Conservation (phyloP, 1,140 invertebrate species). For the Hypothenemus hampei region DNA sequence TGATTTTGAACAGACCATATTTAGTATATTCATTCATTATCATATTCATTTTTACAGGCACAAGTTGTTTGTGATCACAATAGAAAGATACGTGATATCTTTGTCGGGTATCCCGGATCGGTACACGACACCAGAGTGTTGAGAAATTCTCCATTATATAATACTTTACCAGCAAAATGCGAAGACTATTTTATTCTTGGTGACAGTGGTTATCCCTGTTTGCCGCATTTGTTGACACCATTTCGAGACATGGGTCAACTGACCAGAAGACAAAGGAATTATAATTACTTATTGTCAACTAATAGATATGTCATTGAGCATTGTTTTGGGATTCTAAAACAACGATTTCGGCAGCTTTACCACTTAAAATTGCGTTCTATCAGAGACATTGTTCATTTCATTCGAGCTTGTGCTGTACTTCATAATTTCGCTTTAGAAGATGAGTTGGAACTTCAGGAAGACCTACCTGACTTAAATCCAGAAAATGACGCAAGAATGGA, state of each 20-base stretch:
- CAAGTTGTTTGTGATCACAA: conserved; percentile 30
- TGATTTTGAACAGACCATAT: not conserved
- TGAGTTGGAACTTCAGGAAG: conserved; percentile 4
- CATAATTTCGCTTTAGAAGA: conserved; percentile 28
- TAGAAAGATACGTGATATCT: conserved; percentile 31
- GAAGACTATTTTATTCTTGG: conserved; percentile 26
- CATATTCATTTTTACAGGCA: conserved; percentile 6
- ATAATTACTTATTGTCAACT: conserved; percentile 22
- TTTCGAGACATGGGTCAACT: conserved; percentile 26
- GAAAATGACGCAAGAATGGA: not conserved
- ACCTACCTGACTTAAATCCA: not conserved
- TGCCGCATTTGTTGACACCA: conserved; percentile 25
- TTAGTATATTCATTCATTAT: not conserved
- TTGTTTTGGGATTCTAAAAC: conserved; percentile 33
- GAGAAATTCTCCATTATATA: conserved; percentile 21
- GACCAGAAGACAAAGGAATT: conserved; percentile 15
- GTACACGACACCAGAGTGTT: conserved; percentile 33
- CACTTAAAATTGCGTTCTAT: conserved; percentile 31
- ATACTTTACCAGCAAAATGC: conserved; percentile 28
- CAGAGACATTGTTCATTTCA: conserved; percentile 23
- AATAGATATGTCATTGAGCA: conserved; percentile 30
- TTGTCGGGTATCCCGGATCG: conserved; percentile 33
- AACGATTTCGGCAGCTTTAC: conserved; percentile 27
- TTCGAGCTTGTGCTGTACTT: conserved; percentile 29
- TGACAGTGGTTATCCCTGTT: conserved; percentile 32